Evolutionary conservation across 1,140 invertebrate genomes (phyloP), one percentile per base, ranked within the genome.

Genomic region (Stegodyphus dumicola): DNA sequence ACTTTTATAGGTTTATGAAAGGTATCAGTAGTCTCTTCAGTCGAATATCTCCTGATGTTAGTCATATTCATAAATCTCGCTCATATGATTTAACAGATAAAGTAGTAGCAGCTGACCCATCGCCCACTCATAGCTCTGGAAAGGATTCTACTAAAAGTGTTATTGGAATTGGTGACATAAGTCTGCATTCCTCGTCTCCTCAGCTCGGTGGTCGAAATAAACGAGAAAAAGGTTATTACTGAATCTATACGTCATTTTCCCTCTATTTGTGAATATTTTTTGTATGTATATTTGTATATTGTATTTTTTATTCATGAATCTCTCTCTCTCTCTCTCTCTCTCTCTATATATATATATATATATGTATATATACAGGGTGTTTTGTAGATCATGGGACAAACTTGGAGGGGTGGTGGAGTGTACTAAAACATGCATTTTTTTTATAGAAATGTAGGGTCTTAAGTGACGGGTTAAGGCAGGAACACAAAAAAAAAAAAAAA

Each of bases 21-120:
- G 87, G 86, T n/a, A 79, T 88, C 9, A 88, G 87, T 60, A 88
- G 56, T 80, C 65, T 88, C 15, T 87, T 88, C 64, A 86, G 86
- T 75, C 86, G 87, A 6, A 85, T 79, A 60, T 76, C 87, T 18
- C 75, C 83, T 48, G 87, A 88, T 75, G 80, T 80, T 2, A 80
- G 77, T 49, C 81, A 87, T 66, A 80, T 87, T 18, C 87, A 87
- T 53, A 87, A 87, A 51, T 87, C 87, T 54, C 67, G 78, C 15
- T 87, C 87, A 17, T 87, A 87, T 66, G 86, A 87, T 64, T 65
- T 87, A 11, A 85, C 77, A 17, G 80, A 87, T 56, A 87, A 87
- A 66, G 75, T 15, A 48, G 75, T 49, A 11, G 6, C 64, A 48
- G 49, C 52, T 49, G 75, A 71, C 15, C 81, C 87, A 0, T 85